Base-by-base conservation (phyloP, 2,888 invertebrate species). In the Unio delphinus region DNA sequence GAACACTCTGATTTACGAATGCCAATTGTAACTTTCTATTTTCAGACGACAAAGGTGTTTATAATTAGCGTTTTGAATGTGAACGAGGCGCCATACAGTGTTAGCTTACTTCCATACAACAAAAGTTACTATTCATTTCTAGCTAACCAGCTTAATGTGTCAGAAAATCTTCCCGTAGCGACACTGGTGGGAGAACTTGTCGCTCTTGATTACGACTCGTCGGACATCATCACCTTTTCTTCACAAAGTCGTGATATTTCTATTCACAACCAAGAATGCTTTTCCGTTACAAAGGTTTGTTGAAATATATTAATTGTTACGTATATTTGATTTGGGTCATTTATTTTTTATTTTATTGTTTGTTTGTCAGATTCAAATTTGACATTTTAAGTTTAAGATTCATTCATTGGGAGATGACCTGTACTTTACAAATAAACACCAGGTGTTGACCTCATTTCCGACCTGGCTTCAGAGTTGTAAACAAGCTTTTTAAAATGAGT, bases 101-200 rank as follows among this genome's bases (percentile, higher is more conserved):
- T 80, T n/a, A 55, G 34, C n/a, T 3, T 80, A 6, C 34, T 55
- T 28, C 28, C 74, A 28, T 69, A 67, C 7, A 56, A 58, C 18
- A 69, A 70, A 8, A 71, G 72, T 45, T 60, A 55, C 55, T 34
- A 61, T 5, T 11, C n/a, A 28, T 82, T 77, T 57, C 64, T 58
- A 34, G 65, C 59, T 4, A 68, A 80, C 63, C 8, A 67, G 45
- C 79, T 80, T 62, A 64, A 72, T 65, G 68, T 80, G 28, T 60
- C 59, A 61, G 83, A 83, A 73, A 81, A 80, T 57, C 28, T 72
- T 15, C 67, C 69, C 23, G 65, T 63, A 15, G 64, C 67, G 8
- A 74, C 78, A 18, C 73, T 76, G 64, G 79, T 83, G 66, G 83
- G 81, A 64, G 74, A 74, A 62, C 28, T 82, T 55, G 55, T 75